Evolutionary conservation across 2,888 invertebrate species (phyloP), one percentile per base, ranked within the genome.

Genomic region (Drosophila testacea): DNA sequence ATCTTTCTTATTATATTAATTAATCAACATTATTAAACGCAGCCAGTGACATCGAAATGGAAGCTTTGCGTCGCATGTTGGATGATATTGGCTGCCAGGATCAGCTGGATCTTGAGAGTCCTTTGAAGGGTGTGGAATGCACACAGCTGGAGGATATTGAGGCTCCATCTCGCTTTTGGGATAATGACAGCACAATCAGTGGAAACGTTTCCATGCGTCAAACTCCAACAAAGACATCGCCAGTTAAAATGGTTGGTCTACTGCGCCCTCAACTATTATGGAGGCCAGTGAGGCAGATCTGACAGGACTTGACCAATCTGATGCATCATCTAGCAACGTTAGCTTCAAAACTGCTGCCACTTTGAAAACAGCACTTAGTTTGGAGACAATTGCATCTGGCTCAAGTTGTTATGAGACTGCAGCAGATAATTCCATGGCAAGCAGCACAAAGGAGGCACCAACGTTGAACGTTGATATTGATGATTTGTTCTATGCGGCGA

Each of bases 141-240:
- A 92, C 92, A 7, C 90, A 90, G 57, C 42, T 92, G 28, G 92
- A 92, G 62, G 92, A 92, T 64, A 66, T 92, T 13, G 92, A 92
- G 64, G 89, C 88, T 2, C 92, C 92, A 0, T 92, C 92, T 0
- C 83, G 85, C 4, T 77, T 92, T 9, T 92, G 92, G 92, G 92
- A 92, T 34, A 90, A 88, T 46, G 73, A 81, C 10, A 41, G 22
- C 1, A 87, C 89, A 3, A 47, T 90, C 9, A 68, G 59, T 7
- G 65, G 73, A 7, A 88, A 88, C 10, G 80, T 77, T 11, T 64
- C 77, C 0, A 11, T 22, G 0, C 47, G 54, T 28, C 60, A 59
- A 11, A 39, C 77, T 0, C 61, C 69, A 1, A 44, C 77, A 3
- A 87, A 88, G 39, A 88, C 89, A 3, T 92, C 92, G 1, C 92